Conservation (phyloP, 2,888 invertebrate genomes). For the Spialia ferax region DNA sequence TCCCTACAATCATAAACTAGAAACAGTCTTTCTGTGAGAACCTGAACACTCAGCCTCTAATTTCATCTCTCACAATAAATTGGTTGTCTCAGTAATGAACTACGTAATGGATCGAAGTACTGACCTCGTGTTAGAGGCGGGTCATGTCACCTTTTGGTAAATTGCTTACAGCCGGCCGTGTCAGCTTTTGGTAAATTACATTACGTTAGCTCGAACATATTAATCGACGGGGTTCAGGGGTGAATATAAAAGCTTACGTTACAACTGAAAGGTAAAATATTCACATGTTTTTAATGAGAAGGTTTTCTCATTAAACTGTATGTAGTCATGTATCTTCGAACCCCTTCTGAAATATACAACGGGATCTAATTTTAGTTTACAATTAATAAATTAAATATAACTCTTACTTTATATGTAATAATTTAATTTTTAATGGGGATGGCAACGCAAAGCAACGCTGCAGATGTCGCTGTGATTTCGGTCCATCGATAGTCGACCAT, state of each 20-base stretch:
- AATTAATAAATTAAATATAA: no score
- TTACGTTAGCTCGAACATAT: slow-evolving; percentile 20
- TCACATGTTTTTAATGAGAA: neutral
- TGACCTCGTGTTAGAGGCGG: slow-evolving; percentile 7
- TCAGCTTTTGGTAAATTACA: slow-evolving; percentile 33
- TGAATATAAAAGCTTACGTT: slow-evolving; percentile 21
- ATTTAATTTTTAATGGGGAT: no score
- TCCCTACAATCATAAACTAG: no score
- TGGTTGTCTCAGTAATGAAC: slow-evolving; percentile 27
- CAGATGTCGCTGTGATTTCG: no score
- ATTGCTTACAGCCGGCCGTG: slow-evolving; percentile 4
- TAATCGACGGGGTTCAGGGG: slow-evolving; percentile 35
- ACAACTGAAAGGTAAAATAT: slow-evolving; percentile 3
- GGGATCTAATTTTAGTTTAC: no score
- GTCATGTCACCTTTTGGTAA: slow-evolving; percentile 14
- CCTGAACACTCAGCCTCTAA: neutral
- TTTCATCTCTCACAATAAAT: slow-evolving; percentile 25
- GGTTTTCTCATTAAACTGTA: no score
- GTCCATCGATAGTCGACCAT: no score
- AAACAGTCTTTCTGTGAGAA: neutral
- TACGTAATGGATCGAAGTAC: slow-evolving; percentile 29
- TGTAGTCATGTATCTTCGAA: no score
- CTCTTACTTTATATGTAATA: no score
- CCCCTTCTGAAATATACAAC: no score
- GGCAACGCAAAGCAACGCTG: no score